Percentiles rank a stretch among this genome's conserved stretches.
Evolutionary conservation across 2,797 vertebrate species (phyloP).

Genomic region (Buceros bicornis): DNA sequence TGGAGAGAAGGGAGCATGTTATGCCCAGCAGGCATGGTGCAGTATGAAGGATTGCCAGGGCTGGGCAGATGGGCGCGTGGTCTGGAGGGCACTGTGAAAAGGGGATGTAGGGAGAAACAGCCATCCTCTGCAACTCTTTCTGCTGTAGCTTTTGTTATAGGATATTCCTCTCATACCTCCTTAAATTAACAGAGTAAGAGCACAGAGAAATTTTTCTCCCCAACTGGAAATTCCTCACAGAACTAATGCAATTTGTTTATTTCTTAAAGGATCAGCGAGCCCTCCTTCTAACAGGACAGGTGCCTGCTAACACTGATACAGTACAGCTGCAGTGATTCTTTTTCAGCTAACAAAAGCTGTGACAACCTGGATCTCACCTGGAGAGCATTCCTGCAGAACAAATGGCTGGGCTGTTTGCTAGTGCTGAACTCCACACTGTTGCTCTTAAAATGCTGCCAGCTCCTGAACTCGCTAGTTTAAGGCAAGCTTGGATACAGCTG

Average conservation of each 20-base stretch:
- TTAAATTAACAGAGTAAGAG: not conserved
- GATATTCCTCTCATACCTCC: not conserved
- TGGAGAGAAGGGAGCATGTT: not conserved
- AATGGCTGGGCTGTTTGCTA: not conserved
- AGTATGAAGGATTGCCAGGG: not conserved
- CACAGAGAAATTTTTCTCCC: not conserved
- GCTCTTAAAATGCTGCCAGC: not conserved
- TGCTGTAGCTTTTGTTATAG: not conserved
- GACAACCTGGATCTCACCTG: not conserved
- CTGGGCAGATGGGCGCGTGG: not conserved
- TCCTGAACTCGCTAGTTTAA: not conserved
- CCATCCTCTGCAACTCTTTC: not conserved
- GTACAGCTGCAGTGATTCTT: not conserved
- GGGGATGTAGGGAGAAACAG: not conserved
- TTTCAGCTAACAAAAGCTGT: not conserved
- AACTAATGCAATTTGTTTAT: not conserved
- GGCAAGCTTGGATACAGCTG: rapidly evolving
- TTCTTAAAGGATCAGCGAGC: not conserved
- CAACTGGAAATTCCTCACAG: not conserved
- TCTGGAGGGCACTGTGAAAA: not conserved
- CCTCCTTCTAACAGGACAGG: not conserved
- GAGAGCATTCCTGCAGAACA: not conserved
- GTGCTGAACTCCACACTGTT: not conserved
- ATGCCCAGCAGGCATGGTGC: too few species aligned
- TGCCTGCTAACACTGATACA: not conserved